Conservation (phyloP, 1,140 invertebrate species). For the Sarcophaga bullata region DNA sequence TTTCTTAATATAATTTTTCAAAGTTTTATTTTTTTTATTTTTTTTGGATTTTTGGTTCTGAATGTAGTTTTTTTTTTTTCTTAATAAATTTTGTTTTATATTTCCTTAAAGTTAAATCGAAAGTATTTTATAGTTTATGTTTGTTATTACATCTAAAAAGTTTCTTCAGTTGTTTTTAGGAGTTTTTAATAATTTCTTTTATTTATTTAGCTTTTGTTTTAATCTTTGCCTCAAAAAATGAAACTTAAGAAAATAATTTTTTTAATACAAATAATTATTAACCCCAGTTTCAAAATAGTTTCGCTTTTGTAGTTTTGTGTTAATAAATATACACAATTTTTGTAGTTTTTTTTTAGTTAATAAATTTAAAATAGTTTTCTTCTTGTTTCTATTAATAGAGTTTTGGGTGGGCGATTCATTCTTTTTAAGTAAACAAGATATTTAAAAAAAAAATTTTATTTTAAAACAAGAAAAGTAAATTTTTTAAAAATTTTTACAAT, state of each 20-base stretch:
- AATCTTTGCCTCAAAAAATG: neutral
- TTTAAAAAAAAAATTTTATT: neutral
- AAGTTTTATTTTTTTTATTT: neutral
- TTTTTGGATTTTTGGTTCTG: neutral
- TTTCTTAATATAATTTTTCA: neutral
- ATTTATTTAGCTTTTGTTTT: constrained; percentile 3
- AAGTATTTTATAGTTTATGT: constrained; percentile 41
- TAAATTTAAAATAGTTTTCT: neutral
- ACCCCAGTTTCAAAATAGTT: constrained; percentile 17
- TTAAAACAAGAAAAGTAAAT: neutral
- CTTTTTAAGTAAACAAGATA: neutral
- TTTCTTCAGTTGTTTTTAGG: constrained; percentile 63
- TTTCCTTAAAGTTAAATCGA: neutral
- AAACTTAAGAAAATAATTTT: neutral
- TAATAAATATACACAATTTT: neutral
- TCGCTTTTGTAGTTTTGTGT: neutral
- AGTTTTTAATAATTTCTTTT: constrained; percentile 50
- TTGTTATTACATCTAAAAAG: constrained; percentile 51
- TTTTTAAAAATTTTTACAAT: neutral
- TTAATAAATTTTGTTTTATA: constrained; percentile 18
- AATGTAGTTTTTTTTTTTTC: constrained; percentile 24
- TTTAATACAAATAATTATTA: neutral
- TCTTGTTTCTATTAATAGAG: neutral
- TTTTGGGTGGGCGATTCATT: constrained; percentile 32
- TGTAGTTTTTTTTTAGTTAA: neutral